Conservation (phyloP, 2,888 invertebrate genomes). For the Notodonta ziczac region DNA sequence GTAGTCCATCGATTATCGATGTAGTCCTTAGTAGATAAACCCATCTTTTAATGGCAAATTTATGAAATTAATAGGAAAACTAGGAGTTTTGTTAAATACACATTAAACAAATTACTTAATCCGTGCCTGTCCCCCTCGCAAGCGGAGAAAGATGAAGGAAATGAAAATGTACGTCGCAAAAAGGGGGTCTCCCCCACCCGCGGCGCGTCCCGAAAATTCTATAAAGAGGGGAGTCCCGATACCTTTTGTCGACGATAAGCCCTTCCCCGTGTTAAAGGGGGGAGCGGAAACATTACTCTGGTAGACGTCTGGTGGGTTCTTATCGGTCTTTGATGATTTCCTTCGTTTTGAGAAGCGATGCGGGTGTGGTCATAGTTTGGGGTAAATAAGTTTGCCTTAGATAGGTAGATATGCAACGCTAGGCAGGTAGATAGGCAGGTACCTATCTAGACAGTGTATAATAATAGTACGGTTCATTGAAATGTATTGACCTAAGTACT, state of each 20-base stretch:
- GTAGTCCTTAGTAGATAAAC: no score
- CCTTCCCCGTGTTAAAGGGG: conserved; percentile 50
- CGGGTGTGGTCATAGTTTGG: conserved; percentile 40
- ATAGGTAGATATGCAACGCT: neutral
- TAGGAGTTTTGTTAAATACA: neutral
- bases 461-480: no score
- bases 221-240: conserved; percentile 77
- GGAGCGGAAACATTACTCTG: conserved; percentile 75
- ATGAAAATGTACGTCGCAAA: conserved; percentile 84
- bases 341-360: conserved; percentile 60
- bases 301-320: conserved; percentile 75
- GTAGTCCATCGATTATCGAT: no score
- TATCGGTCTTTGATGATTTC: conserved; percentile 76
- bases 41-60: no score
- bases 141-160: conserved; percentile 84
- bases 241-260: conserved; percentile 81
- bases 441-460: no score
- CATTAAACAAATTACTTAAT: conserved; percentile 37
- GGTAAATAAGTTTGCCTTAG: conserved; percentile 9
- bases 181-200: conserved; percentile 68
- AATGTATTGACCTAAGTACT: no score
- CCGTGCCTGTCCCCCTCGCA: conserved; percentile 62
- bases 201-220: conserved; percentile 77
- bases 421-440: neutral
- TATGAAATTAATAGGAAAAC: no score